Conservation (phyloP, 2,797 vertebrate species). For the Scolopax bukidnonensis region DNA sequence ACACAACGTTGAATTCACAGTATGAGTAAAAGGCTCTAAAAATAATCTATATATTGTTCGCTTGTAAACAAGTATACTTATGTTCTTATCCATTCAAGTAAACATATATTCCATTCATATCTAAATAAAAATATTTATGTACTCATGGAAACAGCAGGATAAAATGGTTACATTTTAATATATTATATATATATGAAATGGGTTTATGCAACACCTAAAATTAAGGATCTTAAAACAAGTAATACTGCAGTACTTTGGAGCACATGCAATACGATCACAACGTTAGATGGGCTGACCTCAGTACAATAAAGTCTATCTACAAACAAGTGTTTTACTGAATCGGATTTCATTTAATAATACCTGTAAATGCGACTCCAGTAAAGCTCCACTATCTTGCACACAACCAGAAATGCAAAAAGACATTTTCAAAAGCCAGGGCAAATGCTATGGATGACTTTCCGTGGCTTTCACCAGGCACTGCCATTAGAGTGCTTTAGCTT, state of each 20-base stretch:
- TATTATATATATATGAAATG: background rate
- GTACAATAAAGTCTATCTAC: background rate
- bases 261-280: background rate
- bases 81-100: background rate
- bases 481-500: constrained; percentile 79
- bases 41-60: background rate
- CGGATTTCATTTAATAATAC: background rate
- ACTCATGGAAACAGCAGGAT: background rate
- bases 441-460: constrained; percentile 44
- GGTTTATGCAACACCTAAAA: background rate
- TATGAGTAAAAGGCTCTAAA: background rate
- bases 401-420: constrained; percentile 43
- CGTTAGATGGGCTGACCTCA: background rate
- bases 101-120: background rate
- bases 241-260: background rate
- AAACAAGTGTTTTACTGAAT: background rate
- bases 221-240: background rate
- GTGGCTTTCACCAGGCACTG: constrained; percentile 65
- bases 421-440: constrained; percentile 59
- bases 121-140: background rate
- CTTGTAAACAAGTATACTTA: background rate
- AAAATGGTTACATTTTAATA: background rate
- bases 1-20: background rate
- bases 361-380: background rate
- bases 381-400: background rate